Evolutionary conservation across 2,888 invertebrate species (phyloP), one percentile per base, ranked within the genome.

Genomic region (Aromia moschata): DNA sequence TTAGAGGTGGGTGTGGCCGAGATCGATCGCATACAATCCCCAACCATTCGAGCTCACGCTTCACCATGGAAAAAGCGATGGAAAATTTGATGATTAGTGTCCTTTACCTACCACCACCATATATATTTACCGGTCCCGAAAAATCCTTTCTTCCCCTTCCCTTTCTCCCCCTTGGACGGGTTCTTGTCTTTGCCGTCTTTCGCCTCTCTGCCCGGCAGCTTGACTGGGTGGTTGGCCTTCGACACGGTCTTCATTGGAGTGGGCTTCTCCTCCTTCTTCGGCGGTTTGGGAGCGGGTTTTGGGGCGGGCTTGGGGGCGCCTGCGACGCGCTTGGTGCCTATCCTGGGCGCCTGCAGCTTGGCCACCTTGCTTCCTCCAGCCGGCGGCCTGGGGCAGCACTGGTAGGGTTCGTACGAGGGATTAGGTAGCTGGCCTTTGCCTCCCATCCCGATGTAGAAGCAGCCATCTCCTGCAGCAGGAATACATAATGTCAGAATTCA

Each of bases 391-490:
- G 93, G 93, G 87, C 93, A 94, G 89, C 93, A 93, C 86, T 93
- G 93, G 88, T 91, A 94, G 81, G 93, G 91, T 88, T 90, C 91
- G 85, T 90, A 92, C 83, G 86, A 83, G 77, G 90, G 84, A 83
- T 87, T 87, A 82, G 89, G 88, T 82, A 88, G 85, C 79, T 87
- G 86, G 83, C 85, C 87, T 85, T 90, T 90, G 85, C 91, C 91
- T 85, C 92, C 93, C 89, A 94, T 89, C 87, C 93, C 94, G 87
- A 94, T 92, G 92, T 92, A 92, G 92, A 94, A 93, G 90, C 94
- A 94, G 89, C 93, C 93, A 90, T 93, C 93, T 91, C 93, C 94
- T 94, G 92, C 91, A 89, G 67, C 67, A 68, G 62, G 58, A 60
- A 92, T 91, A 92, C 91, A 91, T 85, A 87, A 85, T 88, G 87